phyloP scores from a whole-genome alignment of 2,113 vertebrate genomes.

The Chrysemys picta region DNA sequence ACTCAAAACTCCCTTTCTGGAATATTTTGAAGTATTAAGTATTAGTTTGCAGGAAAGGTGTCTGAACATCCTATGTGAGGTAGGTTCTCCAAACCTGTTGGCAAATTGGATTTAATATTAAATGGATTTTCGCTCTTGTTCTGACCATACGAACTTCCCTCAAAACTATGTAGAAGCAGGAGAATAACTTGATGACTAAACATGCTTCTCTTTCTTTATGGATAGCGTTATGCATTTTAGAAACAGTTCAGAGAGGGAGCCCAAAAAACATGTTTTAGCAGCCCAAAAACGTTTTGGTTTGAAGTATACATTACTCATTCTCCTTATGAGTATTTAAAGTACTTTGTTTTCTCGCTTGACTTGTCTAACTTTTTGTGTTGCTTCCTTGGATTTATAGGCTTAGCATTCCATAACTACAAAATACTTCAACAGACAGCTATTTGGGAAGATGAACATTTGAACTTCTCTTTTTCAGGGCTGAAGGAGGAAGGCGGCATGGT shows the following conservation, averaged over 20 bases:
- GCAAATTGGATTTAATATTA: not conserved
- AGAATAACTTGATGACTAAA: not conserved
- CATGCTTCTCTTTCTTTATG: not conserved
- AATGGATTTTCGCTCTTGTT: not conserved
- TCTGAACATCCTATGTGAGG: not conserved
- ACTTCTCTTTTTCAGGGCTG: conserved; percentile 79
- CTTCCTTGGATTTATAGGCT: not conserved
- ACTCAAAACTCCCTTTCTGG: not conserved
- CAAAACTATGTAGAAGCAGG: not conserved
- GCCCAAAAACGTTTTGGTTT: not conserved
- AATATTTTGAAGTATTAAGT: not conserved
- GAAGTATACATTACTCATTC: not conserved
- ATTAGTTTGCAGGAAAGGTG: not conserved
- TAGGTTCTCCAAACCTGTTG: not conserved
- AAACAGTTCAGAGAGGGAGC: not conserved
- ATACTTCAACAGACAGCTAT: rapidly evolving
- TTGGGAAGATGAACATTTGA: not conserved
- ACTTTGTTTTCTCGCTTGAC: rapidly evolving
- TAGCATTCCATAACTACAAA: not conserved
- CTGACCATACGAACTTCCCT: not conserved
- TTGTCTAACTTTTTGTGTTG: not conserved
- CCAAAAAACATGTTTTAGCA: not conserved
- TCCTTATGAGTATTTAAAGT: not conserved
- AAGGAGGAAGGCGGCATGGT: conserved; percentile 93
- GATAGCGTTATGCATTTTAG: not conserved